Base-by-base conservation (phyloP, 2,888 invertebrate species). In the Amorpha juglandis region DNA sequence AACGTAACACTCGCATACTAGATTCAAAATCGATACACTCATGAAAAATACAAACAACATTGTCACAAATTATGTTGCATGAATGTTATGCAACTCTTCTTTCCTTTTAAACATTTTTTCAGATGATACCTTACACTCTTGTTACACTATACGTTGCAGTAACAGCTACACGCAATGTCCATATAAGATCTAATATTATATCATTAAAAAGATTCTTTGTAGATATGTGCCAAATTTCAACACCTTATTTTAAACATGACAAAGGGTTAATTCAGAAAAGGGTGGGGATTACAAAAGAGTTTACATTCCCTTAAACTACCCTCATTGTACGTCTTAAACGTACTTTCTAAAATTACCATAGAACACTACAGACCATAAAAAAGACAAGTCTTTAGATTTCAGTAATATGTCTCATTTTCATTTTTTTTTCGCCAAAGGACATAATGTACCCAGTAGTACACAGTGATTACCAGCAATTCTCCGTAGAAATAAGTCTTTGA, bases 361-460 rank as follows among this genome's bases (percentile, higher is more conserved):
- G 58, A 58, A 58, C 38, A 11, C 38, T 55, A 55, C 55, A 55
- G 4, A 4, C 16, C 55, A 35, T 55, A 55, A 58, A 58, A 58
- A 38, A 11, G 58, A 42, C 58, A 42, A 58, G 58, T 58, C 58
- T 58, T 58, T 58, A 58, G 42, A 58, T 58, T 58, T 42, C 38
- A 42, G 58, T 58, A 58, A 58, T 42, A 58, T 58, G 42, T 58
- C 58, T 19, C 38, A 58, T 19, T 12, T 42, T 55, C 8, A 42
- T 42, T 1, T 14, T 42, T 38, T 1, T 12, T 19, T 42, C 58
- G 38, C 11, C 7, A 9, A 11, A 16, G 35, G 55, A 55, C 55
- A 0, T 9, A 1, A 27, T 4, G 27, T n/a, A n/a, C 27, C n/a
- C 6, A n/a, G 4, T n/a, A 0, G 1, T n/a, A n/a, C 27, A 9